Percentiles rank a stretch among this genome's conserved stretches.
Conservation (phyloP, 2,888 invertebrate species). For the Julus scanicus region DNA sequence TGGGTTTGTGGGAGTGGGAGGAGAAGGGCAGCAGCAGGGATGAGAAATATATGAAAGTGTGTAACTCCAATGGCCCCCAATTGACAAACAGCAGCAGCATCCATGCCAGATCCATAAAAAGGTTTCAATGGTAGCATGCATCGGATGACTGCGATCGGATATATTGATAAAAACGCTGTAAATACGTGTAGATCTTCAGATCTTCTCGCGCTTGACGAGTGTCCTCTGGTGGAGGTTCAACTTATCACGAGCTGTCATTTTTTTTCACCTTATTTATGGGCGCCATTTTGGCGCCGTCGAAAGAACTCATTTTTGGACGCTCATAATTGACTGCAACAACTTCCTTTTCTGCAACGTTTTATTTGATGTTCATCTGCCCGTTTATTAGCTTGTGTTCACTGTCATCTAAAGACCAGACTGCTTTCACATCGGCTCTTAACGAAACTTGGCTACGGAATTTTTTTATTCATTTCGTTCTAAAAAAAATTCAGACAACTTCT, state of each 20-base stretch:
- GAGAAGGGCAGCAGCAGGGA: too few species aligned
- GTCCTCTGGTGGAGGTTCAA: conserved; percentile 27
- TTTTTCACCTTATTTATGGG: background rate
- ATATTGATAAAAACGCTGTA: conserved; percentile 23
- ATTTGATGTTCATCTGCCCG: background rate
- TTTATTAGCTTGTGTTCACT: conserved; percentile 2
- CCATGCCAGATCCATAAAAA: conserved; percentile 27
- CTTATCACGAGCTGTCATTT: conserved; percentile 4
- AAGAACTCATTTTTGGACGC: background rate
- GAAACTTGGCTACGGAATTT: too few species aligned
- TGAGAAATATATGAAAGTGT: background rate
- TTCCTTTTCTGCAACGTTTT: background rate
- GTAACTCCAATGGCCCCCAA: background rate
- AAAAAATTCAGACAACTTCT: too few species aligned
- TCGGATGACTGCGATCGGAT: conserved; percentile 33
- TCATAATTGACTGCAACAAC: conserved; percentile 33
- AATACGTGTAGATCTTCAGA: conserved; percentile 15
- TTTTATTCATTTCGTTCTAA: too few species aligned
- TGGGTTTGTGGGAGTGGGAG: background rate
- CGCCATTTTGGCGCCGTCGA: background rate
- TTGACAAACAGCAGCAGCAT: conserved; percentile 7
- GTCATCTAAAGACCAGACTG: background rate
- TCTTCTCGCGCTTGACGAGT: background rate
- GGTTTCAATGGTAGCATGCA: background rate
- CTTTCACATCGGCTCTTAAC: too few species aligned